Evolutionary conservation across 2,113 vertebrate genomes (phyloP), one percentile per base, ranked within the genome.

Genomic region (Alligator mississippiensis): DNA sequence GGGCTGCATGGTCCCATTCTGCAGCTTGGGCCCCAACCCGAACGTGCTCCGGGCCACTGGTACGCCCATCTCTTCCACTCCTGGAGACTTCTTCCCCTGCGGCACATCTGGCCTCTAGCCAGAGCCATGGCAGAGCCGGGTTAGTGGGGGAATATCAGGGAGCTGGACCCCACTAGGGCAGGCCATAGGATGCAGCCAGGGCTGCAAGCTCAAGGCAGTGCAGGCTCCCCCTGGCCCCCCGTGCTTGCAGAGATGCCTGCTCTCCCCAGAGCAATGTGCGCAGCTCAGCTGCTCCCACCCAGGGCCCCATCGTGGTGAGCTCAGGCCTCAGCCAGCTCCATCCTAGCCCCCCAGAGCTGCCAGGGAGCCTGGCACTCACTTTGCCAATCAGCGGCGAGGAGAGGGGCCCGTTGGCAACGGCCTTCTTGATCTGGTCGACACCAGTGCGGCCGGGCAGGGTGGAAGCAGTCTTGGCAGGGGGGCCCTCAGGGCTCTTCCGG

Each of bases 21-120:
- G 96, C 17, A 94, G 77, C 91, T 97, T 98, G 2, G n/a, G 92
- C 6, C 72, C 79, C 0, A 2, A 17, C 7, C 62, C 1, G 1
- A 74, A 74, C 1, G 72, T 38, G 1, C 84, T 95, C 24, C 96
- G 91, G 55, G 96, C 58, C 2, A 98, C 60, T 0, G 98, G 98
- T 28, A 98, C 86, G 1, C 99, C 99, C 0, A 98, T 24, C 12
- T 99, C 98, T 1, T 98, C 98, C 2, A 97, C 70, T 15, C 95
- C 97, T 17, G 94, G 97, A 72, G 96, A 97, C 93, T 98, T 99
- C 47, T 97, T 98, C 89, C 96, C 85, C 0, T 94, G 97, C 34
- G 91, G 90, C 2, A 19, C 10, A 17, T 96, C 96, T 15, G 47
- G 78, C 30, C 74, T 97, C 98, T 98, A 22, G 55, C 78, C 34